Evolutionary conservation across 64 coral and sea anemone species (phyloP).

Genomic region (Stichodactyla helianthus): DNA sequence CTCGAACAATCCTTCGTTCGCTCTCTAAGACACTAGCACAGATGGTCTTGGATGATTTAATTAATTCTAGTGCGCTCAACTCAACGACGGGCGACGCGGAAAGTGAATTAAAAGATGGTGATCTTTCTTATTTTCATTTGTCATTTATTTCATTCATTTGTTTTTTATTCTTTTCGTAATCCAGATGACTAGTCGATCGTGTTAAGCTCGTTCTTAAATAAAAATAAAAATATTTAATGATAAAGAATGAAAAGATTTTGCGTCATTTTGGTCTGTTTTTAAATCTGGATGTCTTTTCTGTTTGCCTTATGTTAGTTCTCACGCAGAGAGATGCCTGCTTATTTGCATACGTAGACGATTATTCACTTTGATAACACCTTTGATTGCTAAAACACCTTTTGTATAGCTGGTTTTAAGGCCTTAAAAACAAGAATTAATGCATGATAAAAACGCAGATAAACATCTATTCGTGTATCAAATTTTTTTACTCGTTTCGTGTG

Average conservation of each 20-base stretch:
- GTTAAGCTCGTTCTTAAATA: background rate
- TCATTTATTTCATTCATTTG: background rate
- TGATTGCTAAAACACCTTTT: background rate
- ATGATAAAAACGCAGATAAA: too few species aligned
- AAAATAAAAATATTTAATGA: background rate
- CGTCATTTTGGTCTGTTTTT: background rate
- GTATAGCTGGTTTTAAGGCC: background rate
- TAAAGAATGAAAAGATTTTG: background rate
- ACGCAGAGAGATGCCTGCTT: constrained; percentile 2
- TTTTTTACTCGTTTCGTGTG: too few species aligned
- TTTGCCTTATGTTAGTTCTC: background rate
- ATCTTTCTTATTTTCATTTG: background rate
- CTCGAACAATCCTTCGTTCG: background rate
- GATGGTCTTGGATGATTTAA: background rate
- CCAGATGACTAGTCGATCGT: background rate
- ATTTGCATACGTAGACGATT: background rate
- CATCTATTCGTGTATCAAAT: too few species aligned
- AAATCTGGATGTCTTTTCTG: background rate
- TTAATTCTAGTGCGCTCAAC: background rate
- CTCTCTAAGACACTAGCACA: background rate
- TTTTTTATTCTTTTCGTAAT: too few species aligned
- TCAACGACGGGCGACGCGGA: background rate
- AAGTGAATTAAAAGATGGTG: background rate
- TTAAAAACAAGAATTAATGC: background rate
- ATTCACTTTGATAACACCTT: background rate